Percentiles rank a stretch among this genome's conserved stretches.
These are phyloP conservation scores for Bradypodion pumilum DNA, from an alignment of 2,797 vertebrate genomes.

Conservation along the genomic window DNA sequence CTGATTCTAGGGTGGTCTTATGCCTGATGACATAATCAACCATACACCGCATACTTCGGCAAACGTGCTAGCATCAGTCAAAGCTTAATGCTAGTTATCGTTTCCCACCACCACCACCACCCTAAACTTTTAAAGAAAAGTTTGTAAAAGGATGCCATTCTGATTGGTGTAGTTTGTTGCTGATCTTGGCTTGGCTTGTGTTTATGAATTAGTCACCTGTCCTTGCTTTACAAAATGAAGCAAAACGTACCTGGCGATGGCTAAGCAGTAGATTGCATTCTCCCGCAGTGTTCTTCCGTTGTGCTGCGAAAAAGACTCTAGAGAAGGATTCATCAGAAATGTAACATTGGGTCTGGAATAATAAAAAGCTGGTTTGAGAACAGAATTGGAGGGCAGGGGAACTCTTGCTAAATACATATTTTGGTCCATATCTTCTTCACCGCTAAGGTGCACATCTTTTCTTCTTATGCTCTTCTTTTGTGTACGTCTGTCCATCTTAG, in stretches of 20 bases:
- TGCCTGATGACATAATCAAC: too few species aligned
- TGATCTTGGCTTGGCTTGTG: background rate
- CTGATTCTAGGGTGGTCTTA: too few species aligned
- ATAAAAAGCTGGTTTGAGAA: slow-evolving; percentile 44
- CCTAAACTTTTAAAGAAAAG: background rate
- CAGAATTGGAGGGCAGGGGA: slow-evolving; percentile 65
- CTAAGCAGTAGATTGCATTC: slow-evolving; percentile 76
- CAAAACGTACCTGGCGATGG: slow-evolving; percentile 73
- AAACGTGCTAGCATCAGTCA: too few species aligned
- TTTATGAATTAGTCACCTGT: background rate
- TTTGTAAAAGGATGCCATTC: background rate
- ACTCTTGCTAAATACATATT: slow-evolving; percentile 52
- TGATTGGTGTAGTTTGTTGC: too few species aligned
- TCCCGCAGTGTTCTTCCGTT: slow-evolving; percentile 70
- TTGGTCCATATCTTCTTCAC: slow-evolving; percentile 46
- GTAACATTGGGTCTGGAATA: slow-evolving; percentile 49
- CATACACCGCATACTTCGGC: too few species aligned
- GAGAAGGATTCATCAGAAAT: slow-evolving; percentile 48
- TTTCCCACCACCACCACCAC: too few species aligned
- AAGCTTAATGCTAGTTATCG: background rate
- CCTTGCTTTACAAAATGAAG: background rate
- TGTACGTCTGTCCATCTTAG: slow-evolving; percentile 6
- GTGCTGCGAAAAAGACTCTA: slow-evolving; percentile 60
- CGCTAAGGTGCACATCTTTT: background rate
- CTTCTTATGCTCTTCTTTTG: slow-evolving; percentile 10